Evolutionary conservation across 2,113 vertebrate genomes (phyloP), one percentile per base, ranked within the genome.

Genomic region (Chionodraco myersi): DNA sequence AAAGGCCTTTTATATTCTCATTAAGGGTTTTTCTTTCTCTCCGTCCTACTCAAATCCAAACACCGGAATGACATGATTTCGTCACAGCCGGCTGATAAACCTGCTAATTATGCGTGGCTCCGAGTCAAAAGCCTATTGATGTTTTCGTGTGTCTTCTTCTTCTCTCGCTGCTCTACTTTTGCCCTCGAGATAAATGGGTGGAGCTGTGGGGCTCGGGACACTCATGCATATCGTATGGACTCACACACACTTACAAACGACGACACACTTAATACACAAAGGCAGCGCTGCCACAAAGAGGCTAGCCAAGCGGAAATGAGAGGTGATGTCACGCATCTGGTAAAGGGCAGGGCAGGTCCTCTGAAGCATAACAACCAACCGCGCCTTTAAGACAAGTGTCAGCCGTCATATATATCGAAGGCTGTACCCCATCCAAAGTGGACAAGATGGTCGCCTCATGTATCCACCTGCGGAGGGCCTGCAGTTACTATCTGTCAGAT

Each of bases 1-100:
- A 88, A 88, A 90, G 72, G 66, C 59, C 77, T 64, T 75, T 75
- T 87, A 79, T 84, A 47, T 77, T 87, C 80, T 84, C 79, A 86
- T 90, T 82, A 88, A 79, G 52, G 60, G 6, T 71, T 80, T 79
- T 62, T 65, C 18, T 54, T n/a, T 0, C 13, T 30, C 26, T 6
- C 30, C 72, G 61, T 69, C 60, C 64, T 41, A 10, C 67, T 89
- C 63, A 44, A 80, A 90, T 85, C 77, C 75, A 92, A 92, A 91
- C 85, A 83, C 62, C 21, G n/a, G 71, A 80, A 90, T 85, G 86
- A 85, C 77, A 57, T 3, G 44, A 64, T 83, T 86, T 89, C 86
- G 88, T 89, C 88, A 86, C 90, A 87, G 84, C 80, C 82, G 88
- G 72, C 74, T 89, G 92, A 91, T 90, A 87, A 90, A 91, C 64